Percentiles rank a stretch among this genome's conserved stretches.
These are phyloP conservation scores for Terrapene triunguis DNA, from an alignment of 2,113 vertebrate genomes.

Conservation along the genomic window DNA sequence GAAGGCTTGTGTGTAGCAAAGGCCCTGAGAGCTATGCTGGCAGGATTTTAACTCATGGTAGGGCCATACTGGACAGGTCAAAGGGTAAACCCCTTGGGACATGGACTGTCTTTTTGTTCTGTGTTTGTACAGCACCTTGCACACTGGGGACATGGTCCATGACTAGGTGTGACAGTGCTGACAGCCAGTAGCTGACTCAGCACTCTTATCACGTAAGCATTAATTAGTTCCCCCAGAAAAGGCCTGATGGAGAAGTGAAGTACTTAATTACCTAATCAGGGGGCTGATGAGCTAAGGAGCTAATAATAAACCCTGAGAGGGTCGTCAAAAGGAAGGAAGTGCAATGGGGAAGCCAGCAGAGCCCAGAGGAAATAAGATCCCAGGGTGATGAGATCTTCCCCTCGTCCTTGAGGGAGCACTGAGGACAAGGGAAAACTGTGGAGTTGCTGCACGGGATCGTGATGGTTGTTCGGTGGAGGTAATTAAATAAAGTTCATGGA, in stretches of 20 bases:
- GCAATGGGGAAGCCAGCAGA: not conserved
- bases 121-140: no score
- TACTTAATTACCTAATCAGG: not conserved
- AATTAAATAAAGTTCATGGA: not conserved
- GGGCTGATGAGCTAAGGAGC: not conserved
- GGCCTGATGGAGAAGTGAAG: not conserved
- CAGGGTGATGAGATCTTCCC: not conserved
- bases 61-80: not conserved
- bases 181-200: not conserved
- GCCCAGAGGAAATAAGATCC: not conserved
- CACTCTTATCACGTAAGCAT: not conserved
- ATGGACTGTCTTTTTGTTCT: no score
- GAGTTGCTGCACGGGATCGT: not conserved
- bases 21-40: accelerated
- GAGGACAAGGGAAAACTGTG: not conserved
- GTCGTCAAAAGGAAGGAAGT: not conserved
- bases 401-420: no score
- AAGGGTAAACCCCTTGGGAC: not conserved
- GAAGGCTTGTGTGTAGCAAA: accelerated
- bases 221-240: not conserved
- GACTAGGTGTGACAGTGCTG: not conserved
- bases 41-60: not conserved
- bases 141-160: no score
- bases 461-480: not conserved
- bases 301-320: not conserved